Percentiles rank a stretch among this genome's conserved stretches.
Evolutionary conservation across 1,140 invertebrate species (phyloP).

Genomic region (Triops cancriformis): DNA sequence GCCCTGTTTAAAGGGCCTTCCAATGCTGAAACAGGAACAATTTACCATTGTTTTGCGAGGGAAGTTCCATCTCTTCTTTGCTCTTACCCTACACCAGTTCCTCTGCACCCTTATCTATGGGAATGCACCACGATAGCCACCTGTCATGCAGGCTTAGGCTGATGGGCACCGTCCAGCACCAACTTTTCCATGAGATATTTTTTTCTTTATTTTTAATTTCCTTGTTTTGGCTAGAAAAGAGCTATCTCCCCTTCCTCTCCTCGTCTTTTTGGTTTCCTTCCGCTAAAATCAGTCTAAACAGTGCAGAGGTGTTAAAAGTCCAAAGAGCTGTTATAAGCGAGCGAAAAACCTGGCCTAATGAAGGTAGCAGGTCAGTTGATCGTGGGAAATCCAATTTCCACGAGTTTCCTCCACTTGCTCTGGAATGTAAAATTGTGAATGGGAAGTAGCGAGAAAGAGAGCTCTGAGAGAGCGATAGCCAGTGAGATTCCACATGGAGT

Average conservation of each 20-base stretch:
- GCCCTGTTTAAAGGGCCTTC: background rate
- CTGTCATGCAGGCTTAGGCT: background rate
- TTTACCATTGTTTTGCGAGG: background rate
- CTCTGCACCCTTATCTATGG: background rate
- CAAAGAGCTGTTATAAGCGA: background rate
- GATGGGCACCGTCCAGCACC: too few relatives aligned
- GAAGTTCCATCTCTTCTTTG: background rate
- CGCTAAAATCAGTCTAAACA: background rate
- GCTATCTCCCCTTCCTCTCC: background rate
- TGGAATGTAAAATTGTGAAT: background rate
- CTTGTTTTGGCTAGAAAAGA: background rate
- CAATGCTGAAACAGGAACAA: background rate
- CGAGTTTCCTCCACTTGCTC: background rate
- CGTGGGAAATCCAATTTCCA: constrained; percentile 13
- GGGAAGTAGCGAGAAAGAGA: background rate
- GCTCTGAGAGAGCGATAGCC: too few relatives aligned
- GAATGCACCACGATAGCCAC: background rate
- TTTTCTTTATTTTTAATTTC: background rate
- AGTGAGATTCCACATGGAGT: background rate
- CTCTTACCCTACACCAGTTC: too few relatives aligned
- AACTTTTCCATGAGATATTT: background rate
- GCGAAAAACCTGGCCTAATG: background rate
- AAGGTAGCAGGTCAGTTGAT: constrained; percentile 1
- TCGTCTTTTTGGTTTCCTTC: background rate
- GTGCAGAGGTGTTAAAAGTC: background rate